phyloP scores from a whole-genome alignment of 2,113 vertebrate genomes.

The Chlamydotis undulata region DNA sequence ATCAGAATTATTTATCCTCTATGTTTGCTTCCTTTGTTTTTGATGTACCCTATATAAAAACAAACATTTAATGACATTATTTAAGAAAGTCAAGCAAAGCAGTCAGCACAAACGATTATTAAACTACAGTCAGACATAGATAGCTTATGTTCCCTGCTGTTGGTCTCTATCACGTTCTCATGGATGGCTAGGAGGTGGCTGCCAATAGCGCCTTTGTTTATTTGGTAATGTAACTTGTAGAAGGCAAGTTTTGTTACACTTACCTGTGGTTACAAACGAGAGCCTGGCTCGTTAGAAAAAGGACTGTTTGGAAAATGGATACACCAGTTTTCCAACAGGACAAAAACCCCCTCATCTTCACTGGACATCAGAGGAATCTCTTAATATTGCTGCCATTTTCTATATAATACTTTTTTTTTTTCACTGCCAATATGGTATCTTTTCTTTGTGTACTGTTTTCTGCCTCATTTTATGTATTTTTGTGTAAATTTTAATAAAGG shows the following conservation, averaged over 20 bases:
- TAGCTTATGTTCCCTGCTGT: neutral
- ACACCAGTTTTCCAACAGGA: neutral
- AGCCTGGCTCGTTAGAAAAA: neutral
- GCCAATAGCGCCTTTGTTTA: neutral
- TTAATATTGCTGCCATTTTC: neutral
- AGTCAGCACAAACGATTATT: neutral
- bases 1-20: neutral
- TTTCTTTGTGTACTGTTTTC: neutral
- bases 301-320: neutral
- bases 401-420: neutral
- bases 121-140: neutral
- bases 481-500: neutral
- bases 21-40: neutral
- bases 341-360: neutral
- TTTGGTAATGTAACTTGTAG: neutral
- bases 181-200: neutral
- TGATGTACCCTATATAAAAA: neutral
- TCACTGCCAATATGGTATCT: neutral
- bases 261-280: neutral
- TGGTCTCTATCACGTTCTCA: neutral
- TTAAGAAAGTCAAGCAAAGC: neutral
- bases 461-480: neutral
- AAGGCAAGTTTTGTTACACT: neutral
- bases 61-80: neutral
- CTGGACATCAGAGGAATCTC: neutral